phyloP scores from a whole-genome alignment of 2,888 invertebrate genomes.

The Tenthredo distinguenda region DNA sequence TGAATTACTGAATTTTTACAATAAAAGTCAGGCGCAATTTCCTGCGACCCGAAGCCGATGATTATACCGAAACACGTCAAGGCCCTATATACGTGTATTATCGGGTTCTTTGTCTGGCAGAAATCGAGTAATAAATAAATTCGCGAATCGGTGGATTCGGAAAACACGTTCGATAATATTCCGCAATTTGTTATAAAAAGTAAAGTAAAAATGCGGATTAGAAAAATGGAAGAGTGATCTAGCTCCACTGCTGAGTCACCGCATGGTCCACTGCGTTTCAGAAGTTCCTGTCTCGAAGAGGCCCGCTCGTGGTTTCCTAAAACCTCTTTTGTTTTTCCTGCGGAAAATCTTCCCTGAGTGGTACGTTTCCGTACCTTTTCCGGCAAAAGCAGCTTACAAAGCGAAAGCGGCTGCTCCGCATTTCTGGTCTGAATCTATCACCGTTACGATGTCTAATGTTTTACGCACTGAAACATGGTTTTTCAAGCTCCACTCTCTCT shows the following conservation, averaged over 20 bases:
- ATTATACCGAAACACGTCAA: background rate
- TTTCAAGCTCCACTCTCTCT: background rate
- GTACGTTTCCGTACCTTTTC: conserved; percentile 62
- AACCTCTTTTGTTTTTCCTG: conserved; percentile 63
- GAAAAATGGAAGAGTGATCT: background rate
- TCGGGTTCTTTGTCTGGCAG: background rate
- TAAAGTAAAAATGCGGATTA: background rate
- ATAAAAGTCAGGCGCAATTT: background rate
- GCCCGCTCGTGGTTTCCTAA: conserved; percentile 56
- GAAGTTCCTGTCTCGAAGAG: conserved; percentile 30
- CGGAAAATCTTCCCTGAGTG: conserved; percentile 64
- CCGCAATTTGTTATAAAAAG: background rate
- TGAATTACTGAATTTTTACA: background rate
- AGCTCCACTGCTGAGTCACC: background rate
- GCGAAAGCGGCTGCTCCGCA: conserved; percentile 52
- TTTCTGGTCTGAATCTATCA: conserved; percentile 36
- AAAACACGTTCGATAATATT: background rate
- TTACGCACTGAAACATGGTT: background rate
- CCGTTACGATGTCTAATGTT: conserved; percentile 25
- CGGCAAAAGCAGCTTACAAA: conserved; percentile 61
- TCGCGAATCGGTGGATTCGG: background rate
- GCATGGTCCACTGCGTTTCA: conserved; percentile 7
- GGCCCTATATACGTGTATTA: background rate
- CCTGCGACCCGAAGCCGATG: background rate
- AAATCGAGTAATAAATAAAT: background rate